Evolutionary conservation across 1,140 invertebrate species (phyloP).

Genomic region (Hestina assimilis): DNA sequence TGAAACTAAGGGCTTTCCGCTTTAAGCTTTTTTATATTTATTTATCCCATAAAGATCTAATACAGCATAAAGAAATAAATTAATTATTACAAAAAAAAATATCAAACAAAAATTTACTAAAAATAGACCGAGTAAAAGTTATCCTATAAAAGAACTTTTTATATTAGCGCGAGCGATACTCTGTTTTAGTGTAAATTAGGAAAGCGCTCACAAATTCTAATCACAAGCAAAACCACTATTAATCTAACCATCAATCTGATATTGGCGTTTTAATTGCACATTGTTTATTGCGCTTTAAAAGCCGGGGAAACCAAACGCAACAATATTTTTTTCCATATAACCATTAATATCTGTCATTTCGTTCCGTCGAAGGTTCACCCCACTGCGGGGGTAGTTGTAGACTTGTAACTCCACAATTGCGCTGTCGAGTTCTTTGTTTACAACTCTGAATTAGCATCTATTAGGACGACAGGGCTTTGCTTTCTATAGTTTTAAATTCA

Average conservation of each 20-base stretch:
- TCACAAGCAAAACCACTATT: conserved; percentile 33
- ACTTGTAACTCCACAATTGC: conserved; percentile 22
- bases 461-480: conserved; percentile 5
- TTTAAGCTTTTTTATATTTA: too few species aligned
- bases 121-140: too few species aligned
- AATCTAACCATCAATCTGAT: conserved; percentile 68
- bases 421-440: conserved; percentile 40
- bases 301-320: conserved; percentile 63
- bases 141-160: too few species aligned
- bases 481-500: not conserved
- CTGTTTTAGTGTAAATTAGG: not conserved
- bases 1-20: too few species aligned
- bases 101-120: too few species aligned
- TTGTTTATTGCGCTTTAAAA: conserved; percentile 75
- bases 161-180: too few species aligned
- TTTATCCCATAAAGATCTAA: too few species aligned
- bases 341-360: conserved; percentile 73
- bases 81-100: too few species aligned
- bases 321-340: conserved; percentile 74
- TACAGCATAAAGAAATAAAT: too few species aligned
- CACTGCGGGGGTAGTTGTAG: conserved; percentile 48
- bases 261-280: conserved; percentile 73
- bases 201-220: conserved; percentile 12
- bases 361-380: conserved; percentile 53
- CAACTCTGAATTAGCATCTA: conserved; percentile 29